phyloP scores from a whole-genome alignment of 2,797 vertebrate genomes.

The Merluccius polli region DNA sequence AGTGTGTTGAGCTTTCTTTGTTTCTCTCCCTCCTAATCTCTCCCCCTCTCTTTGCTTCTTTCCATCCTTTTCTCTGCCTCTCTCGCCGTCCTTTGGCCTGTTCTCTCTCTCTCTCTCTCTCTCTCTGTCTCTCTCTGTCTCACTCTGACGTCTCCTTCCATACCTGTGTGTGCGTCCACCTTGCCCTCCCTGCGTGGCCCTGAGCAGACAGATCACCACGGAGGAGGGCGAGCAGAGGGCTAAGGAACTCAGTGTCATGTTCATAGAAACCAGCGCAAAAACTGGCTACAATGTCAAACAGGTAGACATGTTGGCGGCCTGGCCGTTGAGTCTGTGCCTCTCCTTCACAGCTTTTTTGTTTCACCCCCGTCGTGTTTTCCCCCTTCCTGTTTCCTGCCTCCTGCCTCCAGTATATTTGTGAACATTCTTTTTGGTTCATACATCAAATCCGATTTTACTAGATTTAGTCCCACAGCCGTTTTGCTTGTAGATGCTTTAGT shows the following conservation, averaged over 20 bases:
- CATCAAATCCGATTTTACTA: too few species aligned
- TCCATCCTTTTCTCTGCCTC: constrained; percentile 48
- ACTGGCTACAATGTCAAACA: constrained; percentile 98
- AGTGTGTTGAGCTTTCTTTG: constrained; percentile 54
- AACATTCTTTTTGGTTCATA: constrained; percentile 18
- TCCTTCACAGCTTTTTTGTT: constrained; percentile 25
- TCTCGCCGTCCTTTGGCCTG: constrained; percentile 10
- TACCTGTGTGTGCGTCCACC: constrained; percentile 49
- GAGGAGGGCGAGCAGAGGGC: constrained; percentile 95
- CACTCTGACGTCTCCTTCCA: constrained; percentile 52
- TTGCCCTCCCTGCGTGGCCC: constrained; percentile 56
- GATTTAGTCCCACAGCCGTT: constrained; percentile 12
- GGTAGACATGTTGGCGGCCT: constrained; percentile 72
- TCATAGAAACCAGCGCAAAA: constrained; percentile 97
- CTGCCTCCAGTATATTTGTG: constrained; percentile 32
- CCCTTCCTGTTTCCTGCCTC: constrained; percentile 14
- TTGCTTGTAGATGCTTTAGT: constrained; percentile 32
- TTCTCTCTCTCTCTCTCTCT: constrained; percentile 53
- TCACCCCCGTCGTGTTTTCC: not conserved
- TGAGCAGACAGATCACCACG: constrained; percentile 93
- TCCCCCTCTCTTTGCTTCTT: constrained; percentile 47
- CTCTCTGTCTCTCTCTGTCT: constrained; percentile 47
- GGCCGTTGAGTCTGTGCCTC: constrained; percentile 44
- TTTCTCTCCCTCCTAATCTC: constrained; percentile 58
- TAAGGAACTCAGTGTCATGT: constrained; percentile 98